These are phyloP conservation scores for Pseudoatta argentina DNA, from an alignment of 1,140 invertebrate species.

Conservation along the genomic window DNA sequence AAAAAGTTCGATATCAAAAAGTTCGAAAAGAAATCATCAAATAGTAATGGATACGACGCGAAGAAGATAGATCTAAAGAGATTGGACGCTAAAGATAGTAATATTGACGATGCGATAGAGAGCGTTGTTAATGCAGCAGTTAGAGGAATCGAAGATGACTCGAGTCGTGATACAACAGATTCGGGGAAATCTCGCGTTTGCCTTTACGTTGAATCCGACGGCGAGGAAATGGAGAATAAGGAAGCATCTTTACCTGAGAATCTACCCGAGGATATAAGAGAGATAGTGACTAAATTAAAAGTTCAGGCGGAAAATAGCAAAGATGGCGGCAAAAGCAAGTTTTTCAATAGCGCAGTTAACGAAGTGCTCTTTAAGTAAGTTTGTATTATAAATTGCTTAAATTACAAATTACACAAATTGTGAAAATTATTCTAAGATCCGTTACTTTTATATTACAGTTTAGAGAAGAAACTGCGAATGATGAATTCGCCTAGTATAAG, in stretches of 20 bases:
- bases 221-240: constrained; percentile 83
- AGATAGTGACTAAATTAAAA: constrained; percentile 88
- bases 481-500: constrained; percentile 83
- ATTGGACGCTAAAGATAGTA: constrained; percentile 79
- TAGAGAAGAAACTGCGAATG: constrained; percentile 88
- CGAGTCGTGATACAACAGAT: constrained; percentile 84
- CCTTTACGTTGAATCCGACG: constrained; percentile 81
- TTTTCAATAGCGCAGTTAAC: constrained; percentile 89
- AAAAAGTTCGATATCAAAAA: constrained; percentile 84
- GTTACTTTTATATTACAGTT: constrained; percentile 84
- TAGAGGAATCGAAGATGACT: constrained; percentile 82
- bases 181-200: constrained; percentile 81
- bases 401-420: neutral
- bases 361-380: constrained; percentile 88
- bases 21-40: constrained; percentile 78
- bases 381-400: constrained; percentile 30
- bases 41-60: constrained; percentile 79
- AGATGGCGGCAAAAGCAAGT: constrained; percentile 89
- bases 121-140: constrained; percentile 87
- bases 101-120: constrained; percentile 86
- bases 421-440: constrained; percentile 14
- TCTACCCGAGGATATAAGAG: constrained; percentile 87
- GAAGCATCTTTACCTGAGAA: constrained; percentile 87
- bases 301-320: constrained; percentile 86
- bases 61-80: constrained; percentile 81